Evolutionary conservation across 2,888 invertebrate species (phyloP).

Genomic region (Xylota segnis): DNA sequence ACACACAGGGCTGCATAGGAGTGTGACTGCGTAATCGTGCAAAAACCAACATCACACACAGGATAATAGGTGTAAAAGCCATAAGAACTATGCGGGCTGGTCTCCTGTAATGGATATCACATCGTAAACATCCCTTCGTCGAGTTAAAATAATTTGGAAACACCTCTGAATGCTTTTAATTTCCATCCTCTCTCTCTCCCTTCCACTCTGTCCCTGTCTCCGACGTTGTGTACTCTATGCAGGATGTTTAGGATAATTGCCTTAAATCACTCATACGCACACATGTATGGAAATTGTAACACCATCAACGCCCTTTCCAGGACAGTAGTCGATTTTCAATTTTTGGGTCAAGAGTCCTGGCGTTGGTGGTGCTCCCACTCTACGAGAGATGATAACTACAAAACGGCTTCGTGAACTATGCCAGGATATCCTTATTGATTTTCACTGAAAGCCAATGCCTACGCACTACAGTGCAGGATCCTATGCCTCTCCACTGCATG

Average conservation of each 20-base stretch:
- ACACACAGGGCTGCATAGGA: background rate
- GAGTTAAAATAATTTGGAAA: constrained; percentile 44
- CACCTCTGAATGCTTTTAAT: constrained; percentile 20
- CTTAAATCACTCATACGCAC: constrained; percentile 36
- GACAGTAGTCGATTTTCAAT: constrained; percentile 28
- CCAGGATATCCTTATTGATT: constrained; percentile 42
- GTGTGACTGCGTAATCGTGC: constrained; percentile 23
- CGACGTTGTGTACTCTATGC: background rate
- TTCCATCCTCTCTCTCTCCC: background rate
- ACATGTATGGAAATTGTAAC: background rate
- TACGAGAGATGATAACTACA: constrained; percentile 8
- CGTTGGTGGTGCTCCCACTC: too few species aligned
- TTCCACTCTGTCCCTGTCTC: too few species aligned
- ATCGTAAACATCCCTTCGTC: constrained; percentile 9
- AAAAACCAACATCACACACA: constrained; percentile 1
- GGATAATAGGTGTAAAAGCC: constrained; percentile 37
- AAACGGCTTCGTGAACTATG: constrained; percentile 17
- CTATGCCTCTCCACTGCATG: background rate
- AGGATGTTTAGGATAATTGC: constrained; percentile 56
- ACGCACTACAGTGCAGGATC: background rate
- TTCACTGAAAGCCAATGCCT: background rate
- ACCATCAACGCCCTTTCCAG: background rate
- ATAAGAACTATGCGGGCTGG: constrained; percentile 4
- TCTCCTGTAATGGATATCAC: constrained; percentile 22
- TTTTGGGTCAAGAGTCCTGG: constrained; percentile 25